Evolutionary conservation across 2,113 vertebrate species (phyloP), one percentile per base, ranked within the genome.

Genomic region (Centropus bengalensis): DNA sequence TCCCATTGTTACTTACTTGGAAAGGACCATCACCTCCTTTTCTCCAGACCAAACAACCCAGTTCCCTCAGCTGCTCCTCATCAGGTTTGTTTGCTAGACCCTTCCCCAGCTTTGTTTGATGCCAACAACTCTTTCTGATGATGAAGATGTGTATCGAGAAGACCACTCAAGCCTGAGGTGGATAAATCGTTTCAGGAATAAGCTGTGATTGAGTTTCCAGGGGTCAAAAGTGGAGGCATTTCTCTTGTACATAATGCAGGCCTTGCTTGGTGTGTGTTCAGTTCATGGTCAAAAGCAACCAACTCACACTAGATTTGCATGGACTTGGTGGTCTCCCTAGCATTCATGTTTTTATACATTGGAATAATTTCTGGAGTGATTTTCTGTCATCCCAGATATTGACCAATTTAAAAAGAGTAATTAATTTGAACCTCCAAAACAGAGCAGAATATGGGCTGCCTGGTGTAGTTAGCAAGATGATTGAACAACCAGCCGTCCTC

Each of bases 201-300:
- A 51, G 10, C 59, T 5, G 6, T 0, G 0, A 10, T 0, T 62
- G 55, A 45, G 19, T 66, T 66, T 45, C 14, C 36, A 62, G 62
- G 26, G 14, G 23, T 74, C 38, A 75, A 26, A 69, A 86, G 33
- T 5, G 3, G n/a, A 68, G 12, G 3, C 6, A 15, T 78, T 90
- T 71, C 19, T 82, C 38, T 69, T 2, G 4, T 0, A 0, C 0
- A 1, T 49, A 5, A 7, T 54, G 6, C 49, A 71, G 67, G 30
- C 32, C 40, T 74, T 64, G 28, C 26, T 59, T 33, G 28, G 5
- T 52, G 21, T 45, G 27, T 18, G 16, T 40, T 67, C 58, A 8
- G 3, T 40, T 68, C 32, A 12, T 15, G 60, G 33, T 47, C 2
- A 13, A 66, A 82, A 94, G 28, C 51, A 30, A 9, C 14, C 5